phyloP scores from a whole-genome alignment of 2,888 invertebrate species.

The Clanis bilineata region DNA sequence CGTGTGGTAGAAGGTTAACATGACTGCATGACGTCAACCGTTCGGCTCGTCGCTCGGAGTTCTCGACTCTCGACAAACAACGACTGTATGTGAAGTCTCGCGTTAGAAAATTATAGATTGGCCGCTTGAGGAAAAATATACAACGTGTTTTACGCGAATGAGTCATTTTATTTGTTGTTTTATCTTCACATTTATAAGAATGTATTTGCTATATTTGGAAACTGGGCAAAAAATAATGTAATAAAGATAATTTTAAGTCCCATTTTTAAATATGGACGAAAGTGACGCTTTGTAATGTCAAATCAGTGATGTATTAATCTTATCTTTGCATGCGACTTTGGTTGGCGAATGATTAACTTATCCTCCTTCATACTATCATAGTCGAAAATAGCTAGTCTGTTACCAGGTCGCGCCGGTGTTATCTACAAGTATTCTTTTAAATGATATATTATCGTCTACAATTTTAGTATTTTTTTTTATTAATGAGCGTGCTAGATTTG shows the following conservation, averaged over 20 bases:
- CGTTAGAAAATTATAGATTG: conserved; percentile 66
- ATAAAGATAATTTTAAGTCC: background rate
- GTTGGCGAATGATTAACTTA: conserved; percentile 8
- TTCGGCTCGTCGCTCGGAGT: conserved; percentile 78
- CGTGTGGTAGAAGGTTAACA: conserved; percentile 64
- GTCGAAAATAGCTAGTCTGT: background rate
- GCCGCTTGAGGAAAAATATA: conserved; percentile 51
- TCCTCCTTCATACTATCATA: background rate
- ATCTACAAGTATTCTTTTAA: too few species aligned
- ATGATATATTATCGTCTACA: background rate
- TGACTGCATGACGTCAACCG: conserved; percentile 78
- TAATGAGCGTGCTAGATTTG: background rate
- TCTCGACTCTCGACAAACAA: conserved; percentile 77
- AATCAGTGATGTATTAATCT: conserved; percentile 12
- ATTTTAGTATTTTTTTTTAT: background rate
- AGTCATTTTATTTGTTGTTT: background rate
- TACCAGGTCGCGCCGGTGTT: background rate
- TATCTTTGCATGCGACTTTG: background rate
- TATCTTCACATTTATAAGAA: background rate
- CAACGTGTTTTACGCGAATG: conserved; percentile 12
- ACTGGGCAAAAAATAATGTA: background rate
- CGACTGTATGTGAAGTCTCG: conserved; percentile 62
- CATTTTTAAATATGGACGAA: background rate
- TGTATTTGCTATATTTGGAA: background rate
- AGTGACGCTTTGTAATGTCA: background rate